These are phyloP conservation scores for Chorisops tibialis DNA, from an alignment of 2,888 invertebrate species.

Conservation along the genomic window DNA sequence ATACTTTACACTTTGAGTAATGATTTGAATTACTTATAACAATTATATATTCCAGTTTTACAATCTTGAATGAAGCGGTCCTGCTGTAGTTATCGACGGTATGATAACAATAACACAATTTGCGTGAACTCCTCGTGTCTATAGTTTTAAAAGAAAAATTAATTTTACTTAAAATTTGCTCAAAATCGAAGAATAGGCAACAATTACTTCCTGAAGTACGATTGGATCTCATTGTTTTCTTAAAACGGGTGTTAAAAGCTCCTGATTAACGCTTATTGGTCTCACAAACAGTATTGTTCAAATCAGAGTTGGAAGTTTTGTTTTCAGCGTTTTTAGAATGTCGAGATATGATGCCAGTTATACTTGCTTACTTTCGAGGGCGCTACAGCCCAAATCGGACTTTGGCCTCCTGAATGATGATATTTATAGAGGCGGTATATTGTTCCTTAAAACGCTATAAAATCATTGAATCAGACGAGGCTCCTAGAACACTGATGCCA, in stretches of 20 bases:
- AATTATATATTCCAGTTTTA: constrained; percentile 69
- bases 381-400: too few relatives aligned
- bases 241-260: constrained; percentile 61
- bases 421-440: constrained; percentile 62
- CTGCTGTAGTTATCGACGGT: constrained; percentile 56
- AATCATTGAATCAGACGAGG: constrained; percentile 71
- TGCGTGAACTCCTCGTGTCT: constrained; percentile 63
- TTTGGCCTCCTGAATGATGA: too few relatives aligned
- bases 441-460: constrained; percentile 67
- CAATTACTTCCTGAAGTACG: constrained; percentile 59
- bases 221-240: constrained; percentile 71
- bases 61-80: constrained; percentile 54
- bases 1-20: constrained; percentile 30
- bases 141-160: constrained; percentile 31
- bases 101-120: constrained; percentile 65
- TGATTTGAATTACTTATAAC: constrained; percentile 59
- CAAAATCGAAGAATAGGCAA: not conserved
- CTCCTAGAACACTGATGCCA: constrained; percentile 71
- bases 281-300: constrained; percentile 68
- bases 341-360: constrained; percentile 74
- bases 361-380: too few relatives aligned
- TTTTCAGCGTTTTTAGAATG: constrained; percentile 68
- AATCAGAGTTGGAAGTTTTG: constrained; percentile 67
- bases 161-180: not conserved
- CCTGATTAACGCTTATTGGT: constrained; percentile 57